Conservation (phyloP, 2,797 vertebrate species). For the Gambelia wislizenii region DNA sequence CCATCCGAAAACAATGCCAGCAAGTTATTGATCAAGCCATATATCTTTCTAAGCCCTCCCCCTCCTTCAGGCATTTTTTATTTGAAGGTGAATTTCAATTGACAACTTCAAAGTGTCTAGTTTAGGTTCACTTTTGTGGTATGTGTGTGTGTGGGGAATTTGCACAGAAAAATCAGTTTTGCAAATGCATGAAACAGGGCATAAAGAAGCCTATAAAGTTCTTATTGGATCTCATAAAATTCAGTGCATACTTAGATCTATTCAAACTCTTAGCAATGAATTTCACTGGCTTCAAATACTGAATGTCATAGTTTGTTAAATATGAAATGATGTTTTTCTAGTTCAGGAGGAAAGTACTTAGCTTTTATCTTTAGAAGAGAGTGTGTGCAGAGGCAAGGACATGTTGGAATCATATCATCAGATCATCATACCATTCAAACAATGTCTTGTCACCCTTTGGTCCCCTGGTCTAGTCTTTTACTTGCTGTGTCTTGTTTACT, state of each 20-base stretch:
- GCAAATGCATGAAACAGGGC: constrained; percentile 41
- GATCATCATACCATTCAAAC: neutral
- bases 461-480: neutral
- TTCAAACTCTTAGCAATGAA: neutral
- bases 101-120: constrained; percentile 10
- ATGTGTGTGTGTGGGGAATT: neutral
- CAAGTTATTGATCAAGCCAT: constrained; percentile 49
- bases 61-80: constrained; percentile 1
- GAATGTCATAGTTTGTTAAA: constrained; percentile 28
- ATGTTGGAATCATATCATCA: neutral
- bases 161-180: neutral
- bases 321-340: constrained; percentile 32
- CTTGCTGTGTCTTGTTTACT: neutral
- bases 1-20: constrained; percentile 51
- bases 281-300: constrained; percentile 35
- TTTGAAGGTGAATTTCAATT: constrained; percentile 37
- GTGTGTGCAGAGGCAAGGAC: neutral
- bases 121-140: neutral
- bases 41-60: constrained; percentile 38
- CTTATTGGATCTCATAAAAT: constrained; percentile 31
- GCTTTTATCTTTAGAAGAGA: constrained; percentile 9
- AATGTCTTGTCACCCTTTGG: neutral
- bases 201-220: constrained; percentile 16
- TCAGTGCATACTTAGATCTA: constrained; percentile 29
- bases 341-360: constrained; percentile 15